These are phyloP conservation scores for Edolisoma coerulescens DNA, from an alignment of 2,113 vertebrate genomes.

Conservation along the genomic window DNA sequence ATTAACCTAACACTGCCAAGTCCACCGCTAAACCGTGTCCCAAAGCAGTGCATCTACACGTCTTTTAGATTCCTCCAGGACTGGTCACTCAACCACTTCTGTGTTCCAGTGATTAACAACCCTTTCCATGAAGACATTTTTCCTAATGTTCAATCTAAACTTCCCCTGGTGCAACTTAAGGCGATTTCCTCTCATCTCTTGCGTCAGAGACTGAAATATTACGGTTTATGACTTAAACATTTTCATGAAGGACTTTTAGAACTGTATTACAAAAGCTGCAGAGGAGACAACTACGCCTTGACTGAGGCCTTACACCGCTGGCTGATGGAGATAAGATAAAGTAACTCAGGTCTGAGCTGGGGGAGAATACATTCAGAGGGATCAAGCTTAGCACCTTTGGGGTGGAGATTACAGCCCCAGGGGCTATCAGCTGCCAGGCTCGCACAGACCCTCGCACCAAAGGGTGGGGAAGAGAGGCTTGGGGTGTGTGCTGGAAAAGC, in stretches of 20 bases:
- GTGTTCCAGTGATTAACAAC: neutral
- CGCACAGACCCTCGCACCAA: rapidly evolving
- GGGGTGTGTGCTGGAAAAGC: neutral
- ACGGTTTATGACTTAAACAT: neutral
- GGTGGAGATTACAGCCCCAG: neutral
- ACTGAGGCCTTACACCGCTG: neutral
- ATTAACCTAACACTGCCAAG: neutral
- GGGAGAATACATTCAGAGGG: neutral
- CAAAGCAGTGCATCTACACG: rapidly evolving
- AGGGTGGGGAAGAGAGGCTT: neutral
- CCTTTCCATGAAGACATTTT: neutral
- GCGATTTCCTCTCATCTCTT: neutral
- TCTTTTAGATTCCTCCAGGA: neutral
- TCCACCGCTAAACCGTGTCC: neutral
- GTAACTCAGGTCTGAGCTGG: neutral
- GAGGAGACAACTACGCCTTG: neutral
- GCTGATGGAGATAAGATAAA: neutral
- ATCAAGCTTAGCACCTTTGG: neutral
- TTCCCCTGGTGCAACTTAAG: neutral
- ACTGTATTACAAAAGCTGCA: neutral
- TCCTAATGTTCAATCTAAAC: neutral
- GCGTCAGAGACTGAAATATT: neutral
- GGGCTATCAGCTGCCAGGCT: neutral
- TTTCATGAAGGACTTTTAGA: neutral
- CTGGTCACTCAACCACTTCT: neutral